A percentile compares a stretch with the other conserved stretches of the same genome.
Evolutionary conservation across 1,140 invertebrate species (phyloP).

Genomic region (Philotrypesis tridentata): DNA sequence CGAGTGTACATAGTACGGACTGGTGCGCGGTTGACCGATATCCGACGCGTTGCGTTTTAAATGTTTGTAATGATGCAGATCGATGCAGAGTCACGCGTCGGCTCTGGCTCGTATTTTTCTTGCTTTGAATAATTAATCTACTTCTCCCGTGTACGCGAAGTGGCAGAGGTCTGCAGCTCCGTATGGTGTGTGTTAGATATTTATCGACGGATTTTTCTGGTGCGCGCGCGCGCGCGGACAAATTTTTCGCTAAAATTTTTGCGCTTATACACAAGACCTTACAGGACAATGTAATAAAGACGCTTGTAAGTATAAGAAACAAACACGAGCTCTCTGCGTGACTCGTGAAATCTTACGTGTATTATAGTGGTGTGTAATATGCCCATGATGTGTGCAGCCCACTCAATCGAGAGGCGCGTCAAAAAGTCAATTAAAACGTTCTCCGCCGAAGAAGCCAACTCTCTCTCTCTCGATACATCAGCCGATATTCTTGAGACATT

Average conservation of each 20-base stretch:
- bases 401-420: slow-evolving; percentile 41
- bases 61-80: not conserved
- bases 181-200: no score
- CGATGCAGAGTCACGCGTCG: not conserved
- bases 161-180: no score
- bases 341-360: slow-evolving; percentile 28
- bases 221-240: no score
- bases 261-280: not conserved
- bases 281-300: slow-evolving; percentile 22
- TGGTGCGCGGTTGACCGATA: not conserved
- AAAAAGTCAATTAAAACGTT: slow-evolving; percentile 46
- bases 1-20: no score
- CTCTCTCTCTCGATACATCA: slow-evolving; percentile 24
- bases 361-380: not conserved
- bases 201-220: no score
- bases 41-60: not conserved
- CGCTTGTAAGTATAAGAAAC: slow-evolving; percentile 22
- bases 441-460: not conserved
- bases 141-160: not conserved
- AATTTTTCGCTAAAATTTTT: not conserved
- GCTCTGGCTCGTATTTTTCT: not conserved
- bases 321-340: slow-evolving; percentile 23
- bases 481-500: slow-evolving; percentile 47
- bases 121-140: not conserved
- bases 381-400: not conserved